Evolutionary conservation across 2,888 invertebrate genomes (phyloP).

Genomic region (Caradrina kadenii): DNA sequence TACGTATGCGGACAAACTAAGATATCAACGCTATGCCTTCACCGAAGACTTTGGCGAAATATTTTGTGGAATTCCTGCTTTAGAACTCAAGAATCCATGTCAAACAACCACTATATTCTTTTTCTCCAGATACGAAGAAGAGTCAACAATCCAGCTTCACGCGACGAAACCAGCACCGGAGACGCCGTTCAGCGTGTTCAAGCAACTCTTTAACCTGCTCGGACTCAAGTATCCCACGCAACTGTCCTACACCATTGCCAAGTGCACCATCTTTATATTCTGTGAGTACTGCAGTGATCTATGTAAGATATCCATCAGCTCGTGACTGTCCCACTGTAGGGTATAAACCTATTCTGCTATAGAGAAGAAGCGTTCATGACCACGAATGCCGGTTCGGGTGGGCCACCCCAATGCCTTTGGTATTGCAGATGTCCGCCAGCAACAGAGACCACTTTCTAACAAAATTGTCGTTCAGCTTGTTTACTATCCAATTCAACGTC

Average conservation of each 20-base stretch:
- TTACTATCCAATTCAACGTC: no score
- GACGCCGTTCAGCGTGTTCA: slow-evolving; percentile 79
- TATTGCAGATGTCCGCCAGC: not conserved
- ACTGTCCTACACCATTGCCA: slow-evolving; percentile 92
- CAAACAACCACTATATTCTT: not conserved
- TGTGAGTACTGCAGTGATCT: slow-evolving; percentile 73
- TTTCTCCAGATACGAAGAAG: slow-evolving; percentile 83
- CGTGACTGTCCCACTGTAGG: not conserved
- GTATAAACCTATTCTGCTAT: not conserved
- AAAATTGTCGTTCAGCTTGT: not conserved
- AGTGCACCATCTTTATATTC: slow-evolving; percentile 86
- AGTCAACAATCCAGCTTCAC: slow-evolving; percentile 69
- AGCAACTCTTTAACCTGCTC: slow-evolving; percentile 93
- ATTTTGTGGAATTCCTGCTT: no score
- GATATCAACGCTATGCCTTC: no score
- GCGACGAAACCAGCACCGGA: slow-evolving; percentile 76
- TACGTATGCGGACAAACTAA: not conserved
- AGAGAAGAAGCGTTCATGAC: not conserved
- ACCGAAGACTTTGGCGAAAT: no score
- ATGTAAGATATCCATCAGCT: no score
- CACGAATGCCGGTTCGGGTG: not conserved
- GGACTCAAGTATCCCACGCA: slow-evolving; percentile 92
- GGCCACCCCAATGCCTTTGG: not conserved
- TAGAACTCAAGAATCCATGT: no score
- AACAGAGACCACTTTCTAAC: not conserved